These are phyloP conservation scores for Petrolisthes manimaculis DNA, from an alignment of 2,888 invertebrate genomes.

Conservation along the genomic window DNA sequence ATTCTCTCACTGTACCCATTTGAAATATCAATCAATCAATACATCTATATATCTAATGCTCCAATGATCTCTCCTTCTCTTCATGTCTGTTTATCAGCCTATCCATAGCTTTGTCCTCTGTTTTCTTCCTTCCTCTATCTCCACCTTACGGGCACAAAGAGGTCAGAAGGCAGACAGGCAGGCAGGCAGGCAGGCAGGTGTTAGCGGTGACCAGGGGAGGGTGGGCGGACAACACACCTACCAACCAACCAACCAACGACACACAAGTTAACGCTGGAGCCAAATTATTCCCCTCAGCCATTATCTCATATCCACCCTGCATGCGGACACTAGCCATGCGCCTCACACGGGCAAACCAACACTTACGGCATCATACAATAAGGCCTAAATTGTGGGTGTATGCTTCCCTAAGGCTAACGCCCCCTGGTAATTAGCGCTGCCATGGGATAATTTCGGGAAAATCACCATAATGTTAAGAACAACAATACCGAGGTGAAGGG, in stretches of 20 bases:
- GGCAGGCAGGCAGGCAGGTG: not conserved
- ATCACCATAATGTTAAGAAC: slow-evolving; percentile 15
- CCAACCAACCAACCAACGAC: not conserved
- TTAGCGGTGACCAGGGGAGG: not conserved
- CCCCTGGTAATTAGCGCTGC: slow-evolving; percentile 13
- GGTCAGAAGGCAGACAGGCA: not conserved
- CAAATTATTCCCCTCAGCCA: slow-evolving; percentile 9
- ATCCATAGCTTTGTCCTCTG: not conserved
- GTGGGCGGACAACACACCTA: not conserved
- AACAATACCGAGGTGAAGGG: not conserved
- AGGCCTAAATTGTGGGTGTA: not conserved
- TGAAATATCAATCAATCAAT: not conserved
- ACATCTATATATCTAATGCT: not conserved
- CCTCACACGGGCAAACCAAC: too few relatives aligned
- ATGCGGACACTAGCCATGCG: not conserved
- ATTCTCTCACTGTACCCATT: not conserved
- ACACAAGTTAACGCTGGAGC: slow-evolving; percentile 10
- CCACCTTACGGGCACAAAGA: not conserved
- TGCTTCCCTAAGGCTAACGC: not conserved
- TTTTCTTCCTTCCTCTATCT: not conserved
- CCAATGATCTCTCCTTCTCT: not conserved
- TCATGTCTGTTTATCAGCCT: not conserved
- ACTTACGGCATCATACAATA: not conserved
- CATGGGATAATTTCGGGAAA: slow-evolving; percentile 10
- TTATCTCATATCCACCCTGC: slow-evolving; percentile 9